These are phyloP conservation scores for Osedax frankpressi DNA, from an alignment of 2,888 invertebrate species.

Conservation along the genomic window DNA sequence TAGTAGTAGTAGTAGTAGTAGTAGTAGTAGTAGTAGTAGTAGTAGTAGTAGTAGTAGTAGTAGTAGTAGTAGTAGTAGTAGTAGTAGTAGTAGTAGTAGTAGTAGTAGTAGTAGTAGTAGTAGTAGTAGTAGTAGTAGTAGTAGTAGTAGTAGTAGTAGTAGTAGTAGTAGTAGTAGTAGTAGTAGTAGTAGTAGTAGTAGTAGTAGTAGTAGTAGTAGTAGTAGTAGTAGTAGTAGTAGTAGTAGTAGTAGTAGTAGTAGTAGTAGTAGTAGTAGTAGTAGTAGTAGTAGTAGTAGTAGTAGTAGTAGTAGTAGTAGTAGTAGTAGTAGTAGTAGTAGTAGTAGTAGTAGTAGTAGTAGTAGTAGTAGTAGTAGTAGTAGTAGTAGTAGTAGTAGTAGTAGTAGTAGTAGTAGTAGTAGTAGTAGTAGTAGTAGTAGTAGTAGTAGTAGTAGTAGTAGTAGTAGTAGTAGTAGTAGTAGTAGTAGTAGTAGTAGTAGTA, in stretches of 20 bases:
- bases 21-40: neutral
- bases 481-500: neutral
- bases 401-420: neutral
- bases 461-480: neutral
- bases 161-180: conserved; percentile 19
- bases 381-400: neutral
- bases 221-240: conserved; percentile 22
- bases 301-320: neutral
- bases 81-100: neutral
- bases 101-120: neutral
- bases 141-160: conserved; percentile 13
- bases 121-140: neutral
- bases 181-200: conserved; percentile 21
- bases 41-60: neutral
- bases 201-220: conserved; percentile 22
- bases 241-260: conserved; percentile 22
- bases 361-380: neutral
- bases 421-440: neutral
- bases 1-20: neutral
- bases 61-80: neutral
- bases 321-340: neutral
- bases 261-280: conserved; percentile 13
- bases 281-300: neutral
- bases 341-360: neutral
- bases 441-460: neutral